phyloP scores from a whole-genome alignment of 2,888 invertebrate genomes.

The Scaptomyza parva region DNA sequence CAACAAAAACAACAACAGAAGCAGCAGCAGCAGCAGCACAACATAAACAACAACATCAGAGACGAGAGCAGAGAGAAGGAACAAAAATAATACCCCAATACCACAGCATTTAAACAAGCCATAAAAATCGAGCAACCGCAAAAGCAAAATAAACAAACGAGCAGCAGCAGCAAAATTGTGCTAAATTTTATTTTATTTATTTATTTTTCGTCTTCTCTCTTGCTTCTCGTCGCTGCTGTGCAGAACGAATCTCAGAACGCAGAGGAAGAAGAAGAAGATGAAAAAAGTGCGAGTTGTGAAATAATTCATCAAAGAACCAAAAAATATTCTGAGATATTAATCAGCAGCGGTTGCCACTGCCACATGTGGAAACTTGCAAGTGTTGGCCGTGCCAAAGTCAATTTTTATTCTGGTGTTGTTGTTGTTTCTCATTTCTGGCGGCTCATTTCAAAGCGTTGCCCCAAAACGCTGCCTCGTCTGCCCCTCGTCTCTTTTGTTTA shows the following conservation, averaged over 20 bases:
- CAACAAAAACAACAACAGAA: constrained; percentile 1
- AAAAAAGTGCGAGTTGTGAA: constrained; percentile 60
- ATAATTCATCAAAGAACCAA: constrained; percentile 75
- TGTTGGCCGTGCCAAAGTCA: constrained; percentile 63
- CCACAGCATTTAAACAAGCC: constrained; percentile 62
- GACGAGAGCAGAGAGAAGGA: too few relatives aligned
- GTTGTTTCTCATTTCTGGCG: constrained; percentile 31
- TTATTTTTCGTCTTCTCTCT: constrained; percentile 14
- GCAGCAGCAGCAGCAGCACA: constrained; percentile 7
- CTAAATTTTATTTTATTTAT: constrained; percentile 70
- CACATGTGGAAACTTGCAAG: constrained; percentile 64
- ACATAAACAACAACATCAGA: constrained; percentile 9
- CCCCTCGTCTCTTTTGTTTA: constrained; percentile 19
- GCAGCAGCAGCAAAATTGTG: constrained; percentile 49
- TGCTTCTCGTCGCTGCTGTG: neutral
- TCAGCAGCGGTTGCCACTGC: constrained; percentile 46
- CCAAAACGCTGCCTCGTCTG: neutral
- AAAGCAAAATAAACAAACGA: constrained; percentile 59
- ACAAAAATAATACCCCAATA: constrained; percentile 19
- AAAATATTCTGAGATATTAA: constrained; percentile 73
- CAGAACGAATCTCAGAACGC: constrained; percentile 59
- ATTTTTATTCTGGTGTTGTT: constrained; percentile 49
- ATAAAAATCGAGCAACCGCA: constrained; percentile 66
- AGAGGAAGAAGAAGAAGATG: too few relatives aligned
- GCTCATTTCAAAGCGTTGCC: constrained; percentile 63